Evolutionary conservation across 2,888 invertebrate species (phyloP), one percentile per base, ranked within the genome.

Genomic region (Philhelius pedissequus): DNA sequence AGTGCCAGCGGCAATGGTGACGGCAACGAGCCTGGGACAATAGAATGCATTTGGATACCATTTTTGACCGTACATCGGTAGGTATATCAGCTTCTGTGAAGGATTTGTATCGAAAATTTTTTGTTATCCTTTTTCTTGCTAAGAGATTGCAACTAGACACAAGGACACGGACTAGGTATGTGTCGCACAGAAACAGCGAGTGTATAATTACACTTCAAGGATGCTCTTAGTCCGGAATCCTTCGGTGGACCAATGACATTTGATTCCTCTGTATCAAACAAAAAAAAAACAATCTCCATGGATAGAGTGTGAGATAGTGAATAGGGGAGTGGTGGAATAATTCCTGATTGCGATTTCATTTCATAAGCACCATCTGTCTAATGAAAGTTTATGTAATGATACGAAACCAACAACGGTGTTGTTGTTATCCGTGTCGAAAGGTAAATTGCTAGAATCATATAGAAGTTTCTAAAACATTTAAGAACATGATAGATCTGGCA

Each of bases 191-290:
- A 68, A 54, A 22, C 54, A 62, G 52, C 25, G 20, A 74, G 20
- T 64, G 76, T 66, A 70, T 71, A 76, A 76, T 76, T 76, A 81
- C 64, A 71, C 76, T 70, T 81, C 62, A 81, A 81, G 75, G 69
- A 75, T 80, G 13, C 48, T 69, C 62, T 71, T 76, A 76, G 81
- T 66, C 58, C 15, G 4, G 20, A 48, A 40, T 45, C 25, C 38
- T 43, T 50, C 27, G 56, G 66, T 32, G 52, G 40, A 40, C 71
- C 38, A 54, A 27, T 35, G 68, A 52, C 52, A 32, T 74, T 62
- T 52, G 27, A 18, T 32, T 20, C 3, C 20, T 80, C 48, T 35
- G 27, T 35, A 30, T 11, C 4, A 13, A 22, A n/a, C n/a, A n/a
- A 15, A 58, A 54, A 54, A 54, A 38, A 13, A n/a, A 2, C 4